Evolutionary conservation across 2,113 vertebrate genomes (phyloP).

Genomic region (Dipodomys ordii): DNA sequence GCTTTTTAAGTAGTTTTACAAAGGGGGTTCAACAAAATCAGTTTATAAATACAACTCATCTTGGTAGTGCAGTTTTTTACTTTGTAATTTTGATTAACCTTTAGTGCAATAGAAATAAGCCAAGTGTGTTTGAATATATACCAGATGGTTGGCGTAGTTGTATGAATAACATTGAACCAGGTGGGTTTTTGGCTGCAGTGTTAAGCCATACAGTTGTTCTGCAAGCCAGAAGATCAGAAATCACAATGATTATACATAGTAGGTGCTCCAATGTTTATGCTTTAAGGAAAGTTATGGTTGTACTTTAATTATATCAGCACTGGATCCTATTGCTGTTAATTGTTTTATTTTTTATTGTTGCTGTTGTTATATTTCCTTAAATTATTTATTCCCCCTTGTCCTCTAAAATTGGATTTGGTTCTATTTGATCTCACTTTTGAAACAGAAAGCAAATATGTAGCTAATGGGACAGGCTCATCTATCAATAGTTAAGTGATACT

Average conservation of each 20-base stretch:
- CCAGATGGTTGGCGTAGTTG: not conserved
- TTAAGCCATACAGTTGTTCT: not conserved
- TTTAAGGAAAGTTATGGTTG: not conserved
- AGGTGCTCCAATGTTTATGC: not conserved
- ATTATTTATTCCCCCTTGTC: too few species aligned
- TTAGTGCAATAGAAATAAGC: slow-evolving; percentile 7
- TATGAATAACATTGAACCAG: not conserved
- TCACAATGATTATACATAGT: not conserved
- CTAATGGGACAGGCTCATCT: not conserved
- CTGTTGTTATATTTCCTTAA: not conserved
- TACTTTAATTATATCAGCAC: not conserved
- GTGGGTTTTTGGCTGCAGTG: not conserved
- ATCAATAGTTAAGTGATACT: not conserved
- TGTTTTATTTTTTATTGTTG: not conserved
- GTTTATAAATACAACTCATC: too few species aligned
- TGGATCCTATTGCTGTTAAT: not conserved
- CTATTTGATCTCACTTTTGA: slow-evolving; percentile 27
- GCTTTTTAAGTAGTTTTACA: too few species aligned
- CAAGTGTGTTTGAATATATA: not conserved
- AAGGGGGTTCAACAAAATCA: too few species aligned
- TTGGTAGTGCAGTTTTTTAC: too few species aligned
- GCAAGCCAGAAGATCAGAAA: not conserved
- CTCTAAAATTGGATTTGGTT: slow-evolving; percentile 11
- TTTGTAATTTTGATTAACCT: not conserved
- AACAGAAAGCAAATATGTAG: slow-evolving; percentile 24